Evolutionary conservation across 2,888 invertebrate species (phyloP), one percentile per base, ranked within the genome.

Genomic region (Sylvicola cinctus): DNA sequence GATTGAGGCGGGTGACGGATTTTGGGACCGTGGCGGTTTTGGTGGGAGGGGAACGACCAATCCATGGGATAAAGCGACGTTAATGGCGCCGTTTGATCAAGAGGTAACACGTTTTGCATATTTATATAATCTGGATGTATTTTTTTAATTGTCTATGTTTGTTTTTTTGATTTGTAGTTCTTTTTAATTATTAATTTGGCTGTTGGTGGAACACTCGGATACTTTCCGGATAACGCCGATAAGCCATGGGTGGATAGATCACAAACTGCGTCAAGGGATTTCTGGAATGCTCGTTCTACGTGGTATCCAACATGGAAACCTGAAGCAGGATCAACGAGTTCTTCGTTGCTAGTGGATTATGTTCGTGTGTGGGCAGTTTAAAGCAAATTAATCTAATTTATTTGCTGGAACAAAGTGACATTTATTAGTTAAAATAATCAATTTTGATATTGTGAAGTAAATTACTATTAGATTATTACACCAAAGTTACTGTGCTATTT

Each of bases 11-110:
- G 55, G 46, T 17, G 66, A 64, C 3, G 73, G 74, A 3, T 74
- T 77, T 55, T 77, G 75, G 75, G 58, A 68, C 32, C 51, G 63
- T 29, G 74, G 74, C 2, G 62, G 61, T 1, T 69, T 74, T 43
- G 55, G 52, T 43, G 55, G 26, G 17, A 32, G 33, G 3, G 30
- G 25, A 2, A 11, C 29, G 12, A 2, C 55, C 11, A 72, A 70
- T 48, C 68, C 68, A 6, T 70, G 70, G 70, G 52, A 58, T 33
- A 10, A 17, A 8, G 65, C 60, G 29, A 49, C 53, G 23, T 65
- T 61, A 45, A 69, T 73, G 69, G 73, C 74, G 8, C 74, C 74
- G 3, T 74, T 74, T 44, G 74, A 74, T 47, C 63, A 71, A 47
- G 66, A n/a, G n/a, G n/a, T 70, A 59, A 62, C 63, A 50, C 8